Base-by-base conservation (phyloP, 2,797 vertebrate species). In the Nyctalus aviator region DNA sequence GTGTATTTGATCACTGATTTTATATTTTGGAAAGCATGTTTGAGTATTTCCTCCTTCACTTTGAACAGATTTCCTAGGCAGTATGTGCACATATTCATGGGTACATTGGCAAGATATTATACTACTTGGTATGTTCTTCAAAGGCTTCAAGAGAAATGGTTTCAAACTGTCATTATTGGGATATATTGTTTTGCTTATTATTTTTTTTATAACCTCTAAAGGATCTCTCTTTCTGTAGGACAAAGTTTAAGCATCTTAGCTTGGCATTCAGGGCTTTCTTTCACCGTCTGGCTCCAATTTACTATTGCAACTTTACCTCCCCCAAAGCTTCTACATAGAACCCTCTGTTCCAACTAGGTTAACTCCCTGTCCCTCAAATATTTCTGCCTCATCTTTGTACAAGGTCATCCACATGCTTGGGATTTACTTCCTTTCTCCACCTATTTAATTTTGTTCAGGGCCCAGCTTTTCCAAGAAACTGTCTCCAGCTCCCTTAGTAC, bases 71-170 rank as follows among this genome's bases (percentile, higher is more conserved):
- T 94, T 90, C 55, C 37, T 69, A 93, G 93, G 85, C 57, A 94
- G 18, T 91, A 66, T 94, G 44, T 75, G 94, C 62, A 84, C 37
- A 78, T 71, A 83, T 64, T 92, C 27, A 84, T 76, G 79, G 64
- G n/a, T 91, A 25, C 72, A 59, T 84, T 96, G 84, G 50, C 79
- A 92, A 78, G 62, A 50, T 86, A 66, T 78, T 82, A 32, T 73
- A 68, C 53, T 91, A 69, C 50, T 93, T 94, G 68, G 13, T 91
- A 21, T 92, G 44, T 90, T 92, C 55, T 89, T 88, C 32, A 86
- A 77, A 94, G 48, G 71, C 90, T 92, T 95, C 64, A 88, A 71
- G 84, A 88, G 92, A 88, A 92, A 92, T 92, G 76, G 30, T 95
- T 95, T 78, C 57, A 87, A 41, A 55, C 18, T 81, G 85, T 96